Base-by-base conservation (phyloP, 2,797 vertebrate species). In the Pitangus sulphuratus region DNA sequence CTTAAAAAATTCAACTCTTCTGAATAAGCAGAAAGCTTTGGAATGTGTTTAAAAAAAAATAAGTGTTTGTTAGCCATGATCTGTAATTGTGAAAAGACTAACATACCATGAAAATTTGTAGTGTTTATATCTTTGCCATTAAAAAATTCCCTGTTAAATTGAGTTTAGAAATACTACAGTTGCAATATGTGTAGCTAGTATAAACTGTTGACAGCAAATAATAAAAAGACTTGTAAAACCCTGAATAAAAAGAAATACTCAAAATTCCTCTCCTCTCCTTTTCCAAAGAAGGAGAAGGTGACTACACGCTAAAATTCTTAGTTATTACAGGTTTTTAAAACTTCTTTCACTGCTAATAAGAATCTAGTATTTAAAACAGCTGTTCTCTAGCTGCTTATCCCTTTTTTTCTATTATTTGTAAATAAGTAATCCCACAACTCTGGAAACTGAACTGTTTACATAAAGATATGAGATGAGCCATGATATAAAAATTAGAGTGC, bases 21-120 rank as follows among this genome's bases (percentile, higher is more conserved):
- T 84, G 65, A 90, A 78, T 61, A 85, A 89, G n/a, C 82, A 77
- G 79, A 81, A 89, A 57, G 15, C 64, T 91, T 95, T 83, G 64
- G 12, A 83, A 87, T 83, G 48, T 87, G 40, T 77, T 72, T 74
- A 1, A 76, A 92, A 82, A 87, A 87, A 33, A 42, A 35, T 12
- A 47, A 33, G 37, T 84, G 71, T 48, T 91, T 76, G 11, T 92
- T 85, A 89, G 56, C 28, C 17, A 3, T 71, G 33, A 65, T 77
- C 28, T 89, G 15, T 64, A 83, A 45, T 62, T 83, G 45, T 83
- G 48, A 80, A 62, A 44, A 83, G 22, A 48, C 5, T 70, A 39
- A 82, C 24, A 51, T n/a, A 80, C 68, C 8, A 10, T 42, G 21
- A 84, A 86, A 81, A 83, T 42, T 64, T 77, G 25, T 60, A 20